These are phyloP conservation scores for Erannis defoliaria DNA, from an alignment of 2,888 invertebrate genomes.

Conservation along the genomic window DNA sequence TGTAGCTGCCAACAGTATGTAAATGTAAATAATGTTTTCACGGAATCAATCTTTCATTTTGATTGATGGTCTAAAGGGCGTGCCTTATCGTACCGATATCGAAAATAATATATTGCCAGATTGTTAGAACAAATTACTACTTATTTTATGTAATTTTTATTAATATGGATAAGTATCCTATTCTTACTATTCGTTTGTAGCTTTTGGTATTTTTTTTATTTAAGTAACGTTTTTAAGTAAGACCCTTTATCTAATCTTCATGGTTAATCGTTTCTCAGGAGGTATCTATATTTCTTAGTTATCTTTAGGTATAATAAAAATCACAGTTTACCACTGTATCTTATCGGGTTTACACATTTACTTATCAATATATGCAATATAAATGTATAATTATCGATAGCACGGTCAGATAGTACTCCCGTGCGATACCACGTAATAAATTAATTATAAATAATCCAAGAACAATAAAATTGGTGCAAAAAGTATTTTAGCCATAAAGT, in stretches of 20 bases:
- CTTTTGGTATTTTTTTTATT: too few relatives aligned
- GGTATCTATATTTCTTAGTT: background rate
- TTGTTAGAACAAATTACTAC: background rate
- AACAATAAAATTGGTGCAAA: too few relatives aligned
- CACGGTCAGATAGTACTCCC: background rate
- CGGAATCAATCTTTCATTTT: slow-evolving; percentile 18
- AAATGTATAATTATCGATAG: background rate
- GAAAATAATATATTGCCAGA: slow-evolving; percentile 8
- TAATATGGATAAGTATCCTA: too few relatives aligned
- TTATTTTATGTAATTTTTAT: background rate
- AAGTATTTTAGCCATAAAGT: too few relatives aligned
- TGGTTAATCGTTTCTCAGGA: too few relatives aligned
- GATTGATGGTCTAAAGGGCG: slow-evolving; percentile 23
- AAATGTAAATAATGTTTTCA: slow-evolving; percentile 9
- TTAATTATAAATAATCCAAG: background rate
- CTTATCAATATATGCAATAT: slow-evolving; percentile 27
- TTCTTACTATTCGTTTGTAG: too few relatives aligned
- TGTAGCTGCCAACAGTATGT: background rate
- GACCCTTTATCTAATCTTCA: too few relatives aligned
- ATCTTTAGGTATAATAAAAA: slow-evolving; percentile 10
- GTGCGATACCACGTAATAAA: background rate
- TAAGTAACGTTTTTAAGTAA: too few relatives aligned
- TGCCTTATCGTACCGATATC: slow-evolving; percentile 17
- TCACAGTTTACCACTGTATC: slow-evolving; percentile 18
- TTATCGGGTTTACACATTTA: slow-evolving; percentile 14